Base-by-base conservation (phyloP, 2,888 invertebrate species). In the Orthosia gracilis region DNA sequence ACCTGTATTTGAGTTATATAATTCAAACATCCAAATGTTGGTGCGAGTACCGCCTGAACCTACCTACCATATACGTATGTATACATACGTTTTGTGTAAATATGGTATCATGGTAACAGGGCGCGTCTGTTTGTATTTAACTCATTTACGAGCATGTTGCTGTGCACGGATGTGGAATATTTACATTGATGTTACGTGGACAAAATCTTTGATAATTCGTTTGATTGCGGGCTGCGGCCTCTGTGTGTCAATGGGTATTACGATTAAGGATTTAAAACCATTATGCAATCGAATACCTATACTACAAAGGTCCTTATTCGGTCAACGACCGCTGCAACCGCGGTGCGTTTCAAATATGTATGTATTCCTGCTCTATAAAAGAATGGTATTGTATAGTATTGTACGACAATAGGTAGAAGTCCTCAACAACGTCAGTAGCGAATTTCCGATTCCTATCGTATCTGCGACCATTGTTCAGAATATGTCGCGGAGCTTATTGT, bases 401-500 rank as follows among this genome's bases (percentile, higher is more conserved):
- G 85, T 87, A 84, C 88, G 89, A 94, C 94, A 95, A 94, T 94
- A 91, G 93, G 80, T 86, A 85, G 86, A 87, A 88, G 88, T 90
- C 91, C 89, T 91, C 90, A 89, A 84, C 83, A 91, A 94, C 95
- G 95, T 96, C 95, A 95, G 89, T 86, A 80, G 84, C 90, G 90
- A 92, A 94, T 96, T 95, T 94, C 90, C 91, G 94, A 96, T 96
- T 94, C 96, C 88, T 94, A 94, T 95, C 95, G 93, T 94, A 93
- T 91, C 92, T 91, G 91, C 79, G 87, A 89, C 95, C 92, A 96
- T 96, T 96, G 96, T 96, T 96, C 96, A 93, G 92, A 95, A 96
- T 96, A 96, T 92, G 96, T 96, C 95, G 91, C 95, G 94, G 82
- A 87, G 92, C 92, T 93, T 94, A 96, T 96, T 96, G 95, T 95